Evolutionary conservation across 2,888 invertebrate species (phyloP), one percentile per base, ranked within the genome.

Genomic region (Agrochola lychnidis): DNA sequence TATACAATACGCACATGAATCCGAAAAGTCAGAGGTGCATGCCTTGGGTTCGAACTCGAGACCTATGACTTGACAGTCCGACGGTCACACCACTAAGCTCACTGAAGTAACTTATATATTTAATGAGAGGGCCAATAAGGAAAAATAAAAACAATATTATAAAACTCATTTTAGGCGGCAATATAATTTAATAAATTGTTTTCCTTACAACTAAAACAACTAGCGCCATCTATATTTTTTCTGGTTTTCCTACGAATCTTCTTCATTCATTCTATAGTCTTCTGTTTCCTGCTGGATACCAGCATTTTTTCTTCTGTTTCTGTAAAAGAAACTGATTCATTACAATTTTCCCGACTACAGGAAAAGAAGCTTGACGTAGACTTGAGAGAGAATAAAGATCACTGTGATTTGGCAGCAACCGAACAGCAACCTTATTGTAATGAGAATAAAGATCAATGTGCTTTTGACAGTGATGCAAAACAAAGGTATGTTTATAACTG

Each of bases 261-360:
- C 75, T n/a, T 70, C 72, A 25, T 83, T 69, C 0, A 59, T 85
- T 64, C 83, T 73, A 71, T 74, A 88, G 6, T 78, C 80, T 51
- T 87, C 91, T 73, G 80, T 80, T 14, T 91, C 91, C 30, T 87
- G 62, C 30, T 67, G 70, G 19, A 30, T 70, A 16, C 14, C 87
- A 5, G 87, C 81, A 73, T 91, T 92, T 76, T 91, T 92, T 78
- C 88, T 90, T 84, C 93, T 88, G 75, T 89, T 92, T 85, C 93
- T 93, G 87, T 45, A 73, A 84, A 64, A 73, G 0, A 14, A 48
- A n/a, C n/a, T n/a, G n/a, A 62, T n/a, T 40, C 0, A 22, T n/a
- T 0, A 42, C 5, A 30, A 0, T 16, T 14, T 14, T 48, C 36
- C 22, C 1, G 16, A 16, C 6, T 40, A 53, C 9, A 30, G 9